A percentile compares a stretch with the other conserved stretches of the same genome.
These are phyloP conservation scores for Lagodon rhomboides DNA, from an alignment of 2,797 vertebrate species.

Conservation along the genomic window DNA sequence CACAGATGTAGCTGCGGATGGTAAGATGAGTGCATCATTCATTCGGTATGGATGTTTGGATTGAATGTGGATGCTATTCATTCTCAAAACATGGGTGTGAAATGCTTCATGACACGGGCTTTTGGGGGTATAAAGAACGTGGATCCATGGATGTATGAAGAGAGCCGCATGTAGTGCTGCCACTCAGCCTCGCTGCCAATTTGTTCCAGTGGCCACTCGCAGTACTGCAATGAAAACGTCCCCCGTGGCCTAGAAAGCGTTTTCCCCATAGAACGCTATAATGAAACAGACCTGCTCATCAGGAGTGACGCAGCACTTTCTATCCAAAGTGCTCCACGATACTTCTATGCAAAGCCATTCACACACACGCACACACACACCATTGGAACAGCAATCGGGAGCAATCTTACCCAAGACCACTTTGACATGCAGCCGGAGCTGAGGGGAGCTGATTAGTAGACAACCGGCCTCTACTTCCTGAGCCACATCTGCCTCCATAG, in stretches of 20 bases:
- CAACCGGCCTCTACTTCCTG: no score
- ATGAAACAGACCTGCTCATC: not conserved
- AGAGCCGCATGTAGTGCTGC: not conserved
- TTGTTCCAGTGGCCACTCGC: not conserved
- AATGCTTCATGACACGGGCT: constrained; percentile 17
- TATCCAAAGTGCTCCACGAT: no score
- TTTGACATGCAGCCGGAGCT: no score
- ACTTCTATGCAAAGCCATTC: no score
- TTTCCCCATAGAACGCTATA: not conserved
- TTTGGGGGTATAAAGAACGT: not conserved
- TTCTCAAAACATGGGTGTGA: not conserved
- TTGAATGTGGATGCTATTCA: not conserved
- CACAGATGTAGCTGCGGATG: not conserved
- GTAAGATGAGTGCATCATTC: not conserved
- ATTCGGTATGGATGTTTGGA: not conserved
- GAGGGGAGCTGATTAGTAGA: no score
- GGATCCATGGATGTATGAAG: not conserved
- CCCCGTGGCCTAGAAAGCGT: not conserved
- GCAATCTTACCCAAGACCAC: no score
- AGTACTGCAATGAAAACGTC: not conserved
- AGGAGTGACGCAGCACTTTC: no score
- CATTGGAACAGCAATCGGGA: no score
- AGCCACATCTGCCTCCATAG: no score
- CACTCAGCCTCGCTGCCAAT: not conserved
- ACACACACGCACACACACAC: no score